Conservation (phyloP, 2,797 vertebrate species). For the Gallinago nigripennis region DNA sequence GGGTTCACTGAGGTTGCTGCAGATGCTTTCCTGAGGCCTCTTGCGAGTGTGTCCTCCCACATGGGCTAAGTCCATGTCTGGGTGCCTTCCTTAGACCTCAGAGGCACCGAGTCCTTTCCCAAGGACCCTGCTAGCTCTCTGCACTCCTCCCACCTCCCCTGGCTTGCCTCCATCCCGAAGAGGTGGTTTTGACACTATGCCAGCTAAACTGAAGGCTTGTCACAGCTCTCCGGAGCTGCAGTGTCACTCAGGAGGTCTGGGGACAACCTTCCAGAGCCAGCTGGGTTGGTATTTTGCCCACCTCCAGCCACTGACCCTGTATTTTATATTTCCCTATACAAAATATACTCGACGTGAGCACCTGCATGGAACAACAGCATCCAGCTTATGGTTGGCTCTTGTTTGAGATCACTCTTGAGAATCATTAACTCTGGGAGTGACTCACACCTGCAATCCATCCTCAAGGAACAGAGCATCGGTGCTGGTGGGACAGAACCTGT, state of each 20-base stretch:
- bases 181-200: not conserved
- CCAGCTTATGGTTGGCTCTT: not conserved
- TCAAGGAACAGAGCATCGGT: not conserved
- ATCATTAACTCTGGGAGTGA: not conserved
- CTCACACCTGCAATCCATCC: not conserved
- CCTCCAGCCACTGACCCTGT: not conserved
- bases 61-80: accelerated
- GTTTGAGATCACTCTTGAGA: not conserved
- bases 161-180: not conserved
- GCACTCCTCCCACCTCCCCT: not conserved
- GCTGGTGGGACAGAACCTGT: not conserved
- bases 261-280: not conserved
- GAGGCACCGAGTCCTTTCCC: not conserved
- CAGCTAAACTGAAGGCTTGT: not conserved
- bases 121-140: not conserved
- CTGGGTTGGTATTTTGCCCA: not conserved
- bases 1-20: not conserved
- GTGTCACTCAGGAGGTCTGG: not conserved
- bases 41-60: not conserved
- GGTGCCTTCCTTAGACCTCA: not conserved
- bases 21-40: not conserved
- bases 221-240: not conserved
- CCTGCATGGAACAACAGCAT: not conserved
- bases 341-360: not conserved
- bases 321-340: not conserved